A percentile compares a stretch with the other conserved stretches of the same genome.
phyloP scores from a whole-genome alignment of 2,113 vertebrate genomes.

The Semicossyphus pulcher region DNA sequence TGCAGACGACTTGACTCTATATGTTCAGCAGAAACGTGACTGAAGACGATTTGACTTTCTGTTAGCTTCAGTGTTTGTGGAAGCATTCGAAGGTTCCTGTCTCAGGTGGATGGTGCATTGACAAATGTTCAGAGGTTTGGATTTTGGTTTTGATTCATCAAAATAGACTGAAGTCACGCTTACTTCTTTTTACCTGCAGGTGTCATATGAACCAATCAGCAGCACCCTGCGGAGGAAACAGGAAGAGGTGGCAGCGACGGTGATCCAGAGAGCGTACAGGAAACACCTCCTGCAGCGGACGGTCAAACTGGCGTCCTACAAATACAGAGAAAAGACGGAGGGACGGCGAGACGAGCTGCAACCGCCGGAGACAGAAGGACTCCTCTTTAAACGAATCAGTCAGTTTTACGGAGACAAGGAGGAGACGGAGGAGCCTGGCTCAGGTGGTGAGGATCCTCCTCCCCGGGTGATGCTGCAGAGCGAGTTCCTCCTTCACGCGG shows the following conservation, averaged over 20 bases:
- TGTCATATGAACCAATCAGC: conserved; percentile 92
- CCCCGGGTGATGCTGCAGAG: conserved; percentile 64
- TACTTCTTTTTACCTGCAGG: conserved; percentile 35
- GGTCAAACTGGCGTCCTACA: conserved; percentile 87
- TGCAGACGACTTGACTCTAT: background rate
- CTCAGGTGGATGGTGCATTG: background rate
- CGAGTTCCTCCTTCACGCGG: conserved; percentile 71
- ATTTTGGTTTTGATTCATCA: background rate
- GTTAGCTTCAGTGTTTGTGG: too few species aligned
- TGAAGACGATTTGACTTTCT: background rate
- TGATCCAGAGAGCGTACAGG: conserved; percentile 93
- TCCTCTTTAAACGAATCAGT: conserved; percentile 82
- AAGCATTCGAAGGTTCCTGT: too few species aligned
- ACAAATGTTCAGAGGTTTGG: too few species aligned
- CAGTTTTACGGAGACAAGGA: conserved; percentile 76
- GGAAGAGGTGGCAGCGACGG: conserved; percentile 90
- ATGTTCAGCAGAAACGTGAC: too few species aligned
- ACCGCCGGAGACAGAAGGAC: conserved; percentile 84
- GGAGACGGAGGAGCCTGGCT: background rate
- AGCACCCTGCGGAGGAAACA: conserved; percentile 93
- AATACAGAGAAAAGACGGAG: conserved; percentile 80
- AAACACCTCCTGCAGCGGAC: conserved; percentile 87
- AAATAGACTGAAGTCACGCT: background rate
- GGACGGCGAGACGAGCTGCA: fast-evolving
- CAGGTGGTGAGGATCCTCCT: background rate